Evolutionary conservation across 2,888 invertebrate genomes (phyloP).

Genomic region (Thyatira batis): DNA sequence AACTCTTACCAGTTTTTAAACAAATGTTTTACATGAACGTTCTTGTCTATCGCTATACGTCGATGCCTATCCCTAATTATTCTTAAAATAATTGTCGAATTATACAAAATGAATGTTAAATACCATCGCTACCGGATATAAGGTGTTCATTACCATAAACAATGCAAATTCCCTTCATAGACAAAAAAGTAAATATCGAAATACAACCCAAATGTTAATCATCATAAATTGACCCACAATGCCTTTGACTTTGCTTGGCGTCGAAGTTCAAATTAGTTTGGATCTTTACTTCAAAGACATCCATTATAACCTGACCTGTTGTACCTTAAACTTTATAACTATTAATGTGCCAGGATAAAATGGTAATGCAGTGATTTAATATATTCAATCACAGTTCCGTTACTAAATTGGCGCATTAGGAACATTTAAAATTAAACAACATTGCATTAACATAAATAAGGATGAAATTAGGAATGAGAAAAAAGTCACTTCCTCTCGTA

Average conservation of each 20-base stretch:
- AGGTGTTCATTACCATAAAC: neutral
- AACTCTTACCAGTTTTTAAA: too few relatives aligned
- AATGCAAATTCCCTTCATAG: neutral
- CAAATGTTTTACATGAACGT: too few relatives aligned
- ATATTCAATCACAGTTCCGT: constrained; percentile 3
- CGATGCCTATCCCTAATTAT: neutral
- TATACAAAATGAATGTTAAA: neutral
- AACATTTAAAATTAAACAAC: constrained; percentile 1
- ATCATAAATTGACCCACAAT: neutral
- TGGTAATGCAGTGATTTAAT: neutral
- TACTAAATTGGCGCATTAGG: constrained; percentile 6
- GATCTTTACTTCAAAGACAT: neutral
- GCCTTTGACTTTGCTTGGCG: neutral
- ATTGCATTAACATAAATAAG: neutral
- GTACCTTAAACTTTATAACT: neutral
- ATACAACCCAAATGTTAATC: neutral
- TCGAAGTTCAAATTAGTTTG: neutral
- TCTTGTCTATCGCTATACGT: too few relatives aligned
- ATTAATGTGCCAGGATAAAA: neutral
- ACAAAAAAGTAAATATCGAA: neutral
- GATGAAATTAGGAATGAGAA: constrained; percentile 6
- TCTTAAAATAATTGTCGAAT: neutral
- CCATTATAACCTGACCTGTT: neutral
- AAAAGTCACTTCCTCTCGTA: neutral
- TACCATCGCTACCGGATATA: neutral